Evolutionary conservation across 2,113 vertebrate species (phyloP), one percentile per base, ranked within the genome.

Genomic region (Dromiciops gliroides): DNA sequence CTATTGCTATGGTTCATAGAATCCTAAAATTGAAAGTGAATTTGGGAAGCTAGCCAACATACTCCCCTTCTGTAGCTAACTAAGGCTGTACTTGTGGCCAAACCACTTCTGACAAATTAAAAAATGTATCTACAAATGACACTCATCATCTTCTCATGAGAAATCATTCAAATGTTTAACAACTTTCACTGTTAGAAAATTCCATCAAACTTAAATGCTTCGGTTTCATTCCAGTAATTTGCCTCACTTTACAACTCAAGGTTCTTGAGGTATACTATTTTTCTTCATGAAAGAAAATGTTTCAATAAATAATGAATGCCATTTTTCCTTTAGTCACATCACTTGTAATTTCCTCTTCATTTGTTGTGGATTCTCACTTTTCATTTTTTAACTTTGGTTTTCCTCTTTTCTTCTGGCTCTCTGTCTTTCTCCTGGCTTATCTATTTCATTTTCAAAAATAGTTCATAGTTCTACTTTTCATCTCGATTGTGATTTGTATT

Each of bases 231-330:
- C 91, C 37, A 67, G 67, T 90, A 56, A 52, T 37, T 94, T 93
- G 31, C 31, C 19, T 22, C 16, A 31, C 25, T 67, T 7, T 91
- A 25, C 44, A 51, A 90, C 92, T 51, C 89, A 51, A 51, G 92
- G 48, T 23, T 50, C 89, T 50, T 44, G 89, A 47, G 91, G 16
- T 50, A 44, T 37, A 83, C 28, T 37, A 3, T 75, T 56, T 60
- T 90, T 51, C 67, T 49, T 92, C 90, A 53, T 97, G 52, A 50
- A 92, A 94, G 93, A 90, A 94, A 91, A 93, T 44, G 60, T 31
- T 60, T 60, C 47, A 95, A 94, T 48, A 56, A 90, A 91, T 91
- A 25, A 16, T 67, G 92, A 95, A 28, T 44, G 5, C 28, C 53
- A 60, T 67, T 67, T 50, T 60, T 37, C 60, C 60, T 67, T 67